These are phyloP conservation scores for Chelonus formosanus DNA, from an alignment of 2,888 invertebrate species.

Conservation along the genomic window DNA sequence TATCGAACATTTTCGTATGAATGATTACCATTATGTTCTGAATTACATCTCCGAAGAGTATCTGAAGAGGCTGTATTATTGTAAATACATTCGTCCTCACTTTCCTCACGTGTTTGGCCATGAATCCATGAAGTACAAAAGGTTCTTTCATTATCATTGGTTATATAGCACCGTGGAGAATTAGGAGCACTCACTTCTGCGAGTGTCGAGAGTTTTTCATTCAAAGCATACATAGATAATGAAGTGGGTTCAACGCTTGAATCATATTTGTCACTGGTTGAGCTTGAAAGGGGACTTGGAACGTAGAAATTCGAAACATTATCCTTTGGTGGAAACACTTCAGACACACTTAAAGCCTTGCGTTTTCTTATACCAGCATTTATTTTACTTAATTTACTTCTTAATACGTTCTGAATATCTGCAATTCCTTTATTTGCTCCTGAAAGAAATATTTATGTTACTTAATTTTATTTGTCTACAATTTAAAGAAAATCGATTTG, in stretches of 20 bases:
- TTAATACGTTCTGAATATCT: constrained; percentile 70
- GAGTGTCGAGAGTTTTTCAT: constrained; percentile 60
- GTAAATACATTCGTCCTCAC: constrained; percentile 17
- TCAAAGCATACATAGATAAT: constrained; percentile 64
- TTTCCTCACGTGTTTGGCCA: not conserved
- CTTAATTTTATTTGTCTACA: too few species aligned
- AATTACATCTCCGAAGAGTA: constrained; percentile 52
- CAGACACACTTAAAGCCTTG: constrained; percentile 76
- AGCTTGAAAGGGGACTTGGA: constrained; percentile 69
- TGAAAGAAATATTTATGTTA: constrained; percentile 30
- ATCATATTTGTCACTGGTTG: constrained; percentile 51
- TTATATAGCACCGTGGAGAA: constrained; percentile 48
- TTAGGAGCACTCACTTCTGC: constrained; percentile 62
- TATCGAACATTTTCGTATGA: constrained; percentile 54
- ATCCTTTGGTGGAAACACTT: constrained; percentile 67
- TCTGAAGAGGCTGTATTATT: constrained; percentile 34
- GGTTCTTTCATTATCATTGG: constrained; percentile 34
- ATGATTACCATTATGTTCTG: constrained; percentile 51
- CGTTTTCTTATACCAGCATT: constrained; percentile 75
- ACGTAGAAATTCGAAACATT: constrained; percentile 72
- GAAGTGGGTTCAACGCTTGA: constrained; percentile 62
- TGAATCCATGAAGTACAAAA: not conserved
- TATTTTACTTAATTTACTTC: constrained; percentile 75
- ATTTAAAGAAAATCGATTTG: too few species aligned
- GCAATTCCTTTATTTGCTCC: constrained; percentile 70